Conservation (phyloP, 2,797 vertebrate genomes). For the Etheostoma perlongum region DNA sequence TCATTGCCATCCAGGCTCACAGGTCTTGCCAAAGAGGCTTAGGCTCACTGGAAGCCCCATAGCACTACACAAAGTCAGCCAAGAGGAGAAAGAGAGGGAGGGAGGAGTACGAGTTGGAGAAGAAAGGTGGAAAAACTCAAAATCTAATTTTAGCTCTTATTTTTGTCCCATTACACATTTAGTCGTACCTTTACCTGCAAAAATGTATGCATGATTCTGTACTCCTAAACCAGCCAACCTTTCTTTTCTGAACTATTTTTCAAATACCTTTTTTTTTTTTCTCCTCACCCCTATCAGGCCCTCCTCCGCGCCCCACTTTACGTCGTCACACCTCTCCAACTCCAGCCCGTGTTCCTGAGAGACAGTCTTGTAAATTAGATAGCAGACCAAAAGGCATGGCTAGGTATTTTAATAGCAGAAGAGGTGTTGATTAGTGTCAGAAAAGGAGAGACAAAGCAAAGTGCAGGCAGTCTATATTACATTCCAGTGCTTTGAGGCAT, state of each 20-base stretch:
- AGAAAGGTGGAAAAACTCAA: conserved; percentile 29
- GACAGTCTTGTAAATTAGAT: conserved; percentile 80
- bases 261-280: conserved; percentile 4
- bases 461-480: conserved; percentile 64
- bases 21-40: conserved; percentile 71
- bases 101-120: conserved; percentile 25
- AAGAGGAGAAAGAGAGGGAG: conserved; percentile 64
- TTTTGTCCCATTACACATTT: conserved; percentile 24
- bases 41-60: conserved; percentile 69
- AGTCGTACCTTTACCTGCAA: background rate
- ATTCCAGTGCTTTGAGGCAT: conserved; percentile 53
- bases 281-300: conserved; percentile 15
- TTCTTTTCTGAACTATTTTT: conserved; percentile 5
- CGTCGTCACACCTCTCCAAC: conserved; percentile 53
- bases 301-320: conserved; percentile 21
- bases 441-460: conserved; percentile 59
- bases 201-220: background rate
- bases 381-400: conserved; percentile 76
- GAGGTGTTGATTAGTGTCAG: conserved; percentile 84
- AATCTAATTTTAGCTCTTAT: conserved; percentile 19
- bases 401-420: conserved; percentile 77
- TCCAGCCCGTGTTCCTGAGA: conserved; percentile 47
- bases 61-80: conserved; percentile 74
- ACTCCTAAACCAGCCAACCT: conserved; percentile 2
- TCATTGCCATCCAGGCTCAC: conserved; percentile 66